Evolutionary conservation across 2,797 vertebrate species (phyloP).

Genomic region (Leucoraja ocellata): DNA sequence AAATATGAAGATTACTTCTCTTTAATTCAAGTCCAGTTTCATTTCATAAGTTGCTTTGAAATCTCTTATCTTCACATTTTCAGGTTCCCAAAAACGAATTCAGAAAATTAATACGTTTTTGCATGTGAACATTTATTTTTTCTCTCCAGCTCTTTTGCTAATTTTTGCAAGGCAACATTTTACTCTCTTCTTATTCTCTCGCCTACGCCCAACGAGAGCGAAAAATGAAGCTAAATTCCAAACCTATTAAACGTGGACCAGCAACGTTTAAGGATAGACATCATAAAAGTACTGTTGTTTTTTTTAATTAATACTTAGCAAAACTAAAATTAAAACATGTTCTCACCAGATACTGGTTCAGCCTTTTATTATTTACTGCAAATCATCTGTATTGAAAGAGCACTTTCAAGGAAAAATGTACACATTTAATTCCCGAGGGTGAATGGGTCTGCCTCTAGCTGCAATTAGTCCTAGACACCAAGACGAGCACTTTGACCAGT

Average conservation of each 20-base stretch:
- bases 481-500: background rate
- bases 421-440: background rate
- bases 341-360: background rate
- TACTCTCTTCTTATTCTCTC: background rate
- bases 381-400: background rate
- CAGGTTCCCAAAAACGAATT: too few species aligned
- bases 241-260: background rate
- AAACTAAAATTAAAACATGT: background rate
- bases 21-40: too few species aligned
- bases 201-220: background rate
- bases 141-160: background rate
- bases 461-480: background rate
- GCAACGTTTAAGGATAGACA: background rate
- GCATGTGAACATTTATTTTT: background rate
- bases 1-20: too few species aligned
- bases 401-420: background rate
- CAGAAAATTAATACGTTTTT: too few species aligned
- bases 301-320: background rate
- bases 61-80: too few species aligned
- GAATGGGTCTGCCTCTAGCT: background rate
- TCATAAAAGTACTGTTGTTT: background rate
- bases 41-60: too few species aligned
- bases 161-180: background rate
- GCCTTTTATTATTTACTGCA: background rate
- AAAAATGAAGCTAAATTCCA: background rate